Evolutionary conservation across 37 sponge, comb jelly and placozoan species (phyloP).

Genomic region (Cladorhizidae sp.): DNA sequence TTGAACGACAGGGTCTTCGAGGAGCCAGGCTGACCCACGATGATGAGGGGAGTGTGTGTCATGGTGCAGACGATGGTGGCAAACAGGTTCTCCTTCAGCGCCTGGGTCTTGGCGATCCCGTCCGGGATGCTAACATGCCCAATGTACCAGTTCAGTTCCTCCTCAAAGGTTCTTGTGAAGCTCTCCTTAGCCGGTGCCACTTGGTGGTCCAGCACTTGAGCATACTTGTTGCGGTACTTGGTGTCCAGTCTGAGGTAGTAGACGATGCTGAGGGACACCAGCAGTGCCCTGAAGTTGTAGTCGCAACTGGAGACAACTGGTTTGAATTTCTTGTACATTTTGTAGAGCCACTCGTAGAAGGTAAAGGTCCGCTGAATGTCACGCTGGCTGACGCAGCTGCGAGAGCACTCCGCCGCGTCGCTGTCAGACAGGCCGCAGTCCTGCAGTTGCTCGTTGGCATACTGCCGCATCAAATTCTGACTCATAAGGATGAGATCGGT

Average conservation of each 20-base stretch:
- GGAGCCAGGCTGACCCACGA: slow-evolving; percentile 90
- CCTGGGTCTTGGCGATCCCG: slow-evolving; percentile 90
- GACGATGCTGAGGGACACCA: slow-evolving; percentile 73
- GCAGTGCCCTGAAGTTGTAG: slow-evolving; percentile 43
- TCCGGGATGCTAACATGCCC: slow-evolving; percentile 56
- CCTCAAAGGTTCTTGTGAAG: slow-evolving; percentile 29
- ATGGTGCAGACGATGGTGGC: slow-evolving; percentile 80
- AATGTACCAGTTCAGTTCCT: slow-evolving; percentile 75
- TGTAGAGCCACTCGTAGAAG: slow-evolving; percentile 64
- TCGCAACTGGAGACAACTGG: slow-evolving; percentile 12
- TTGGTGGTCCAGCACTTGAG: slow-evolving; percentile 18
- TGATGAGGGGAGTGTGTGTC: slow-evolving; percentile 85
- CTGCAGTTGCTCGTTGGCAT: slow-evolving; percentile 69
- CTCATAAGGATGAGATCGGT: slow-evolving; percentile 57
- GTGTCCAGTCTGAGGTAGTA: slow-evolving; percentile 84
- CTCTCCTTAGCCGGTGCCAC: background rate
- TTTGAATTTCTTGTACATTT: slow-evolving; percentile 38
- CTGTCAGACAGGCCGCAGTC: slow-evolving; percentile 5
- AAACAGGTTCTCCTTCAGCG: slow-evolving; percentile 91
- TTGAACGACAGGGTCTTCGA: slow-evolving; percentile 94
- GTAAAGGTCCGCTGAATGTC: slow-evolving; percentile 81
- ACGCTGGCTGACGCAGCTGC: slow-evolving; percentile 88
- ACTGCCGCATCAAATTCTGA: slow-evolving; percentile 72
- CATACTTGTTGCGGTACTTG: slow-evolving; percentile 47
- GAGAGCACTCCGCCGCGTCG: slow-evolving; percentile 53